Evolutionary conservation across 2,888 invertebrate species (phyloP), one percentile per base, ranked within the genome.

Genomic region (Stenichneumon culpator): DNA sequence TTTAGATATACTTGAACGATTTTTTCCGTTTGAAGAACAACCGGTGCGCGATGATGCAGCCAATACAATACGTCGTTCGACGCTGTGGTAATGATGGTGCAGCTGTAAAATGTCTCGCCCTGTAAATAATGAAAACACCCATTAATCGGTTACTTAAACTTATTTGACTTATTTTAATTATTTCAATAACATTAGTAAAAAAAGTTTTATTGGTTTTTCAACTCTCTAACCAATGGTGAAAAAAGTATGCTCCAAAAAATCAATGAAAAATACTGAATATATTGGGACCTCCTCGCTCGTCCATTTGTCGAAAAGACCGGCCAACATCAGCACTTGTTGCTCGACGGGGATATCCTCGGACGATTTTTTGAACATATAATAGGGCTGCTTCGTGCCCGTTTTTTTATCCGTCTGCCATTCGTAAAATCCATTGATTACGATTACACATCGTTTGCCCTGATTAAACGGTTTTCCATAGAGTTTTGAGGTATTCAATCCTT

Each of bases 11-110:
- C 97, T 89, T 95, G 93, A 86, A 96, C 95, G 92, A 96, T 95
- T 89, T 96, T 94, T 54, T 97, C 96, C 47, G 95, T 95, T 79
- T 96, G 95, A 65, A 98, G 94, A 89, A 98, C 95, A n/a, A 97
- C 97, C 80, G 98, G 98, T 96, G 97, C 96, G 91, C 98, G 95
- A 90, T 97, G 96, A 94, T 98, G 98, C 73, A 98, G 94, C 96
- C 97, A 97, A 47, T 95, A 95, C 86, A 97, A 92, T 19, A 95
- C 95, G 52, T 95, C 93, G 86, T 96, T 96, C 0, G 97, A 96
- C 63, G 97, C 96, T 95, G 96, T 97, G 19, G 98, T 98, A 68
- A 98, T 96, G 1, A 98, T 95, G 65, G 97, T 95, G 92, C 97
- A 98, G 86, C 96, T 97, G 89, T 96, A 97, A 65, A 97, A 95